A percentile compares a stretch with the other conserved stretches of the same genome.
phyloP scores from a whole-genome alignment of 2,113 vertebrate species.

The Spermophilus dauricus region DNA sequence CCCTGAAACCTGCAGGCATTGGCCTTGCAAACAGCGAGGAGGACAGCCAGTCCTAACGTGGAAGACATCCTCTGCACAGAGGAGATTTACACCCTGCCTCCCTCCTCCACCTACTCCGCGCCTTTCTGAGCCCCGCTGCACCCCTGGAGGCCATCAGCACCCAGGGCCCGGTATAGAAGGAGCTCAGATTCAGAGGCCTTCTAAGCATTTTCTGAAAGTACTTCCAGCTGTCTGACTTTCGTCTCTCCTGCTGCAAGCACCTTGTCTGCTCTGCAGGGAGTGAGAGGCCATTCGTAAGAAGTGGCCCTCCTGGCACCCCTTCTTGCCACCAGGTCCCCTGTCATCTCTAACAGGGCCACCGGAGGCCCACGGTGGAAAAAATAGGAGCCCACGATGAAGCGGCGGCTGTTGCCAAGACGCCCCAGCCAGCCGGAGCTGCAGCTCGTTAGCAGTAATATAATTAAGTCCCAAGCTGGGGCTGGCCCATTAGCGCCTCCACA shows the following conservation, averaged over 20 bases:
- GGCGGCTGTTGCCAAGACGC: background rate
- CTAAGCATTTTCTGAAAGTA: background rate
- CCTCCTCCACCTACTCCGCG: background rate
- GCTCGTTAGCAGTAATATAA: slow-evolving; percentile 39
- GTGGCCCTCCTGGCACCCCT: background rate
- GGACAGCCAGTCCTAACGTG: background rate
- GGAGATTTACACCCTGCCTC: no score
- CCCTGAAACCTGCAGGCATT: background rate
- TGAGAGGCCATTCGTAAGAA: background rate
- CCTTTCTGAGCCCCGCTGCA: background rate
- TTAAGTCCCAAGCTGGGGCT: slow-evolving; percentile 75
- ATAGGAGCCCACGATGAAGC: background rate
- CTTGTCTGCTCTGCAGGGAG: background rate
- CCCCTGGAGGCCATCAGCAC: fast-evolving
- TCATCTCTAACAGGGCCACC: background rate
- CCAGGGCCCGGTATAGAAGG: fast-evolving
- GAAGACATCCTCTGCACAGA: no score
- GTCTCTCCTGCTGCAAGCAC: background rate
- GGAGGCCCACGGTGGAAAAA: background rate
- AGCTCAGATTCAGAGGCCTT: background rate
- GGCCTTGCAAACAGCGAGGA: background rate
- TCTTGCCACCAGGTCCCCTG: background rate
- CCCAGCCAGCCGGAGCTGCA: background rate
- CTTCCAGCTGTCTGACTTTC: background rate
- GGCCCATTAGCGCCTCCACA: slow-evolving; percentile 54